A percentile compares a stretch with the other conserved stretches of the same genome.
These are phyloP conservation scores for Armadillidium nasatum DNA, from an alignment of 1,140 invertebrate genomes.

Conservation along the genomic window DNA sequence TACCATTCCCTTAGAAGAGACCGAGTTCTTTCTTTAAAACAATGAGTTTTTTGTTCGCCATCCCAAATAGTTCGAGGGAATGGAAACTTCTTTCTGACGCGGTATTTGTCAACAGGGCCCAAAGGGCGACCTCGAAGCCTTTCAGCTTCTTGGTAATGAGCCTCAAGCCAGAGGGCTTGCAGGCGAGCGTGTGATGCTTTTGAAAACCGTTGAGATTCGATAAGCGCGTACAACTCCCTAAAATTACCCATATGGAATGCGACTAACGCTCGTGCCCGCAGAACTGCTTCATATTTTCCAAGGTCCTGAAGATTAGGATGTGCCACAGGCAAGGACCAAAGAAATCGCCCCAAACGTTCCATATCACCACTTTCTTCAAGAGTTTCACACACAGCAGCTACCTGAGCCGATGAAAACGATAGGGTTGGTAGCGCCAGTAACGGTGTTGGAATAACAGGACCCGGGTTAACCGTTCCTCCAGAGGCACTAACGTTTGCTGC, in stretches of 20 bases:
- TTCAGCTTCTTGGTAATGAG: conserved; percentile 97
- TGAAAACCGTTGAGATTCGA: conserved; percentile 94
- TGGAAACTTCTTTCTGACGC: conserved; percentile 99
- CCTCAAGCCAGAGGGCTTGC: conserved; percentile 93
- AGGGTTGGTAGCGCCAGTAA: conserved; percentile 81
- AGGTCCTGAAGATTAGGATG: conserved; percentile 82
- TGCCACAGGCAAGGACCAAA: conserved; percentile 91
- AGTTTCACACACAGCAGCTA: conserved; percentile 96
- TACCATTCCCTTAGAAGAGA: conserved; percentile 95
- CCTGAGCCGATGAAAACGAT: conserved; percentile 86
- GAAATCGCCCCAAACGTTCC: conserved; percentile 86
- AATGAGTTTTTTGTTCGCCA: conserved; percentile 99
- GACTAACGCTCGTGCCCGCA: conserved; percentile 91
- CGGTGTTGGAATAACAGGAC: conserved; percentile 65
- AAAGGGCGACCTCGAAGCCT: conserved; percentile 88
- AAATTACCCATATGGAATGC: conserved; percentile 92
- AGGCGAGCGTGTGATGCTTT: conserved; percentile 91
- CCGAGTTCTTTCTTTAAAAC: conserved; percentile 87
- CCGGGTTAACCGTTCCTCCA: conserved; percentile 47
- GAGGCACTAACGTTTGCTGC: conserved; percentile 43
- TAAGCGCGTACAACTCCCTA: conserved; percentile 87
- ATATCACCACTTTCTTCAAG: conserved; percentile 98
- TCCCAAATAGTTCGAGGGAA: conserved; percentile 98
- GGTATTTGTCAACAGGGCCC: conserved; percentile 98
- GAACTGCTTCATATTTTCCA: conserved; percentile 89